These are phyloP conservation scores for Oreochromis spilurus DNA, from an alignment of 2,113 vertebrate genomes.

Conservation along the genomic window DNA sequence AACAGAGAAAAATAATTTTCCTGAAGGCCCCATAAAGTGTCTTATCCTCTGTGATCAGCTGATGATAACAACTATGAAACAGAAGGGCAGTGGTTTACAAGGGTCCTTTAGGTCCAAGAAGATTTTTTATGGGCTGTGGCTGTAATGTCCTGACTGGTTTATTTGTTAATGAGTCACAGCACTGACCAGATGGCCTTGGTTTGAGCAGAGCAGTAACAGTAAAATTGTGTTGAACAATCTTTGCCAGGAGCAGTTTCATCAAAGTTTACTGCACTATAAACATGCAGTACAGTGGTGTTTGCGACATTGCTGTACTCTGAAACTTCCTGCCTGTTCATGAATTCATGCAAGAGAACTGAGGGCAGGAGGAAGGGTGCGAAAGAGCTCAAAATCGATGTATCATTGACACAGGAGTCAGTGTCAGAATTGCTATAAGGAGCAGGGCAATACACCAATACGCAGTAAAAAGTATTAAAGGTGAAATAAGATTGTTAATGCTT, in stretches of 20 bases:
- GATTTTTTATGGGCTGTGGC: not conserved
- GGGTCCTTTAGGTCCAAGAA: not conserved
- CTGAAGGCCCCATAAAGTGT: not conserved
- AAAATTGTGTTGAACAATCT: conserved; percentile 38
- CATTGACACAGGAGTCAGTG: not conserved
- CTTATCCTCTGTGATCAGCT: not conserved
- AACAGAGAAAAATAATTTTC: not conserved
- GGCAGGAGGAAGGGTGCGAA: not conserved
- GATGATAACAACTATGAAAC: not conserved
- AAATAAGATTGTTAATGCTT: not conserved
- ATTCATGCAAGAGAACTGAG: not conserved
- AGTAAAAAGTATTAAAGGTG: not conserved
- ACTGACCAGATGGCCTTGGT: conserved; percentile 46
- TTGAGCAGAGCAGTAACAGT: conserved; percentile 29
- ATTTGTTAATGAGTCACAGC: conserved; percentile 43
- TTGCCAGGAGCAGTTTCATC: conserved; percentile 32
- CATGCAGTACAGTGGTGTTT: conserved; percentile 3
- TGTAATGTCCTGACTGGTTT: conserved; percentile 29
- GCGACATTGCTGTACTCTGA: not conserved
- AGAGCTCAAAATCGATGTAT: not conserved
- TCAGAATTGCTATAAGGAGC: not conserved
- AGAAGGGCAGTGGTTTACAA: conserved; percentile 17
- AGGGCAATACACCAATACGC: not conserved
- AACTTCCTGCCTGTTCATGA: not conserved
- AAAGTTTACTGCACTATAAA: conserved; percentile 48